phyloP scores from a whole-genome alignment of 2,797 vertebrate species.

The Hemibagrus guttatus region DNA sequence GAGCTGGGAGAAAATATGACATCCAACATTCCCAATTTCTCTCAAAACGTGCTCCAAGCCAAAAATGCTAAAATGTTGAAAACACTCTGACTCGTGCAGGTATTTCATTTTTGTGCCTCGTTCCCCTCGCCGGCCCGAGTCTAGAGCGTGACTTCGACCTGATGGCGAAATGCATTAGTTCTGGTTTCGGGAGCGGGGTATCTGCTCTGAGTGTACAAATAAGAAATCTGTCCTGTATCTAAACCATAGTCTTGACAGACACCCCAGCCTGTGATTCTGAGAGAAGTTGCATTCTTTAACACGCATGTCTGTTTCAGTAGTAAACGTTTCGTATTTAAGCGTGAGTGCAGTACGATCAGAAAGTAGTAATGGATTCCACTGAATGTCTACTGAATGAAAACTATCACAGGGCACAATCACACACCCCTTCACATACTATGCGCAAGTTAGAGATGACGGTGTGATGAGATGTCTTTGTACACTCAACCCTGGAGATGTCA shows the following conservation, averaged over 20 bases:
- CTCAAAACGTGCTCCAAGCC: not conserved
- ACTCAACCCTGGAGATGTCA: too few species aligned
- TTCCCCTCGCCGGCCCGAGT: too few species aligned
- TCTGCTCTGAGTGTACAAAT: not conserved
- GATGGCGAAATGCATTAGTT: conserved; percentile 6
- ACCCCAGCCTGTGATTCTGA: not conserved
- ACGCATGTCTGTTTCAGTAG: not conserved
- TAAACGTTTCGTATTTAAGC: not conserved
- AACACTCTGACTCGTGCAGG: not conserved
- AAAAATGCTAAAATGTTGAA: not conserved
- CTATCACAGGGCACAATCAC: too few species aligned
- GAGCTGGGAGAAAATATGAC: not conserved
- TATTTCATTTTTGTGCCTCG: not conserved
- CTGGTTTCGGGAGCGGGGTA: not conserved
- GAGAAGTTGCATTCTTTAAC: not conserved
- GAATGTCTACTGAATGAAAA: too few species aligned
- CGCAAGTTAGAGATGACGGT: too few species aligned
- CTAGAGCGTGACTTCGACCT: not conserved
- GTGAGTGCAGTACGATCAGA: not conserved
- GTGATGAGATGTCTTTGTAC: too few species aligned
- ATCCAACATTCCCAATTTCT: not conserved
- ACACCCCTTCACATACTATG: too few species aligned
- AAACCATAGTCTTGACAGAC: not conserved
- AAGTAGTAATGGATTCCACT: not conserved
- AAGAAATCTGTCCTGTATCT: not conserved